phyloP scores from a whole-genome alignment of 2,888 invertebrate genomes.

The Tuberolachnus salignus region DNA sequence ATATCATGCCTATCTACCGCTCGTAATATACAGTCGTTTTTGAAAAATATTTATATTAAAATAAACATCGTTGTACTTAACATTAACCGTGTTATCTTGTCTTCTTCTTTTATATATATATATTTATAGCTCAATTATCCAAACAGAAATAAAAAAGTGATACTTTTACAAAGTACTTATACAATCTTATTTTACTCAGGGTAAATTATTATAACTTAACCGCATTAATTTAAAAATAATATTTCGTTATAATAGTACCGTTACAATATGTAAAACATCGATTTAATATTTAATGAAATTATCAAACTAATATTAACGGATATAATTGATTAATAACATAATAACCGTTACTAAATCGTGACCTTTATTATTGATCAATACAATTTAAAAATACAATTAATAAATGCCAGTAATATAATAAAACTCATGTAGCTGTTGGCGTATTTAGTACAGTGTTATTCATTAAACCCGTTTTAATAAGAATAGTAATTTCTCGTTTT shows the following conservation, averaged over 20 bases:
- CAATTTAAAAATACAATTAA: too few species aligned
- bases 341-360: too few species aligned
- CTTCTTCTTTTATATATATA: not conserved
- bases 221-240: not conserved
- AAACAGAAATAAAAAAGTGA: too few species aligned
- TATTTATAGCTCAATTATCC: constrained; percentile 9
- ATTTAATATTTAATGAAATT: not conserved
- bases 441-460: too few species aligned
- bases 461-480: too few species aligned
- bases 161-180: not conserved
- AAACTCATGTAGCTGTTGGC: too few species aligned
- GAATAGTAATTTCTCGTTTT: not conserved
- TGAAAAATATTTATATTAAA: constrained; percentile 15
- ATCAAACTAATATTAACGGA: not conserved
- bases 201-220: not conserved
- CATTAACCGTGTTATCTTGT: not conserved
- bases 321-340: too few species aligned
- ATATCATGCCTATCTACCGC: not conserved
- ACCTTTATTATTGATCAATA: too few species aligned
- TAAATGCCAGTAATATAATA: too few species aligned
- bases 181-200: not conserved
- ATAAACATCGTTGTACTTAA: constrained; percentile 1
- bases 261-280: not conserved
- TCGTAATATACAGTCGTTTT: not conserved
- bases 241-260: not conserved